Conservation (phyloP, 2,888 invertebrate genomes). For the Mythimna vitellina region DNA sequence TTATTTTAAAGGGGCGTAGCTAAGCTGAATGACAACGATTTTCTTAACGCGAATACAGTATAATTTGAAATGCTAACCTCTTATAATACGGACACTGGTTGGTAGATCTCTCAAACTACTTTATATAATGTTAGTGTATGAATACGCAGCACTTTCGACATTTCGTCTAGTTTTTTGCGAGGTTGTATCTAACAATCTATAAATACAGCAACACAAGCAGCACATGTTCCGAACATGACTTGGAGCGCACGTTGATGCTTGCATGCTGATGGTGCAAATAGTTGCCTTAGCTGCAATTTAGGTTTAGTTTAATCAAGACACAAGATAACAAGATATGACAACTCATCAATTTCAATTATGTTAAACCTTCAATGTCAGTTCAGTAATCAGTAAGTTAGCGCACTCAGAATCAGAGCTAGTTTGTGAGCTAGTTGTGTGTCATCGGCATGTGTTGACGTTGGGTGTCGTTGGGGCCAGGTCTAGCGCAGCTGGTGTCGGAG, state of each 20-base stretch:
- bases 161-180: too few species aligned
- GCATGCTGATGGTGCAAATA: background rate
- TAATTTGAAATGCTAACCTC: too few species aligned
- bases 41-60: too few species aligned
- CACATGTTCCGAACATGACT: background rate
- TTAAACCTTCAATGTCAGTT: background rate
- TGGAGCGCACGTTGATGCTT: background rate
- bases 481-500: constrained; percentile 86
- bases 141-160: too few species aligned
- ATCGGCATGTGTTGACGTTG: constrained; percentile 15
- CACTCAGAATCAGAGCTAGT: constrained; percentile 7
- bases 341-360: background rate
- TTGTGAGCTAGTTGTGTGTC: background rate
- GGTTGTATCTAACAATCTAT: too few species aligned
- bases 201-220: too few species aligned
- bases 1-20: too few species aligned
- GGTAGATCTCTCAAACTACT: too few species aligned
- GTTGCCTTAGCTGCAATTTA: background rate
- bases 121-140: too few species aligned
- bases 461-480: constrained; percentile 73
- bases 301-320: background rate
- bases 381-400: background rate
- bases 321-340: background rate
- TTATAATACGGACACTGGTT: too few species aligned
- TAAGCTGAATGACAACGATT: too few species aligned